Evolutionary conservation across 2,797 vertebrate species (phyloP), one percentile per base, ranked within the genome.

Genomic region (Heterohyrax brucei): DNA sequence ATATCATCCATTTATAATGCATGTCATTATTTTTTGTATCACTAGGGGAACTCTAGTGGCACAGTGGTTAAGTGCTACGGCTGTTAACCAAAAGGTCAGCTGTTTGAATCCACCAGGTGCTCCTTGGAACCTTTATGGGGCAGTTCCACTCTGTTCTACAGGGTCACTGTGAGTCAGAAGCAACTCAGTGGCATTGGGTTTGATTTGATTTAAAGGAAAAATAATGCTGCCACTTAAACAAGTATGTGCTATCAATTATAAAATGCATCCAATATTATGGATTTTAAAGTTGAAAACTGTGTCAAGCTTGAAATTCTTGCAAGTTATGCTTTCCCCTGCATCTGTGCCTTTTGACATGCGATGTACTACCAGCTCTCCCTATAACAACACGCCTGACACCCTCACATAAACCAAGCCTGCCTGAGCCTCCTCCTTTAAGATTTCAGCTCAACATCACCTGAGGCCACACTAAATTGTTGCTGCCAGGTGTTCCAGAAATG

Each of bases 361-460:
- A 1, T 1, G 0, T 46, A 21, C 24, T 28, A 10, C 6, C 3
- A 68, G 8, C 8, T 75, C 33, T 62, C 50, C 13, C 3, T 9
- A 24, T 18, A 44, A 1, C 4, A 8, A 30, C 18, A 19, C 7
- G 0, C 18, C 13, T 5, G 50, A 7, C 8, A 0, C 2, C 39
- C 33, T 1, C 3, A 19, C 19, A 5, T 39, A 28, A 1, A 28
- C 2, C n/a, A 30, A 56, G 16, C 6, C 44, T 50, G 5, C 21
- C 12, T 2, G 9, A 9, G 2, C 7, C 5, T 62, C 3, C 44
- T 79, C 30, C 33, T 79, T 46, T 26, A 48, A 77, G 13, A 75
- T 18, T 18, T 16, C 8, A 70, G 46, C 39, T 56, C 3, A 39
- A 10, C 21, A 61, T 19, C 12, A 28, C 6, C 33, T 5, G 13